Evolutionary conservation across 2,888 invertebrate species (phyloP).

Genomic region (Clivina fossor): DNA sequence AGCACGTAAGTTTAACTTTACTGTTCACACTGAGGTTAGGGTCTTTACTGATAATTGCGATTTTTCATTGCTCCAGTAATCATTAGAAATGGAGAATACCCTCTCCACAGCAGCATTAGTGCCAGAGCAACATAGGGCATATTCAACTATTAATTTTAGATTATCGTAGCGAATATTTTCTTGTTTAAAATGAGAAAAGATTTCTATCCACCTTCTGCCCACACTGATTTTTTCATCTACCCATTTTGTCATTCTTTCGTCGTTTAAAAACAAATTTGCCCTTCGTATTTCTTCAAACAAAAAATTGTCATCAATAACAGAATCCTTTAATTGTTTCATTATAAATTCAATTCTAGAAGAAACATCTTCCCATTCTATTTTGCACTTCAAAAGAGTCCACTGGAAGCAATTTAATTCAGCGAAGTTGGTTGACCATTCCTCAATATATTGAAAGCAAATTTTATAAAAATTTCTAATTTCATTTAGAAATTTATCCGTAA

Average conservation of each 20-base stretch:
- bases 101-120: conserved; percentile 37
- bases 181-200: conserved; percentile 34
- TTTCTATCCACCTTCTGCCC: conserved; percentile 39
- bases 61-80: conserved; percentile 35
- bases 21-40: conserved; percentile 36
- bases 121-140: conserved; percentile 39
- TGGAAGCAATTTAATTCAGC: not conserved
- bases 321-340: conserved; percentile 34
- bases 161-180: conserved; percentile 41
- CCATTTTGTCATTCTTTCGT: conserved; percentile 38
- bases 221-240: conserved; percentile 37
- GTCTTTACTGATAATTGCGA: conserved; percentile 36
- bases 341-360: conserved; percentile 34
- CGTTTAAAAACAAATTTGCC: conserved; percentile 36
- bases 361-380: conserved; percentile 29
- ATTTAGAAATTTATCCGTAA: not conserved
- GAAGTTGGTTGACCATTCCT: not conserved
- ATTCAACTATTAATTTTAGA: conserved; percentile 40
- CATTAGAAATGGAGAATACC: conserved; percentile 35
- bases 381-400: not conserved
- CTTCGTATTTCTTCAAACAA: conserved; percentile 38
- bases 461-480: not conserved
- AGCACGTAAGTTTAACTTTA: conserved; percentile 36
- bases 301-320: conserved; percentile 36
- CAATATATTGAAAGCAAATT: not conserved